Evolutionary conservation across 2,797 vertebrate species (phyloP), one percentile per base, ranked within the genome.

Genomic region (Knipowitschia caucasica): DNA sequence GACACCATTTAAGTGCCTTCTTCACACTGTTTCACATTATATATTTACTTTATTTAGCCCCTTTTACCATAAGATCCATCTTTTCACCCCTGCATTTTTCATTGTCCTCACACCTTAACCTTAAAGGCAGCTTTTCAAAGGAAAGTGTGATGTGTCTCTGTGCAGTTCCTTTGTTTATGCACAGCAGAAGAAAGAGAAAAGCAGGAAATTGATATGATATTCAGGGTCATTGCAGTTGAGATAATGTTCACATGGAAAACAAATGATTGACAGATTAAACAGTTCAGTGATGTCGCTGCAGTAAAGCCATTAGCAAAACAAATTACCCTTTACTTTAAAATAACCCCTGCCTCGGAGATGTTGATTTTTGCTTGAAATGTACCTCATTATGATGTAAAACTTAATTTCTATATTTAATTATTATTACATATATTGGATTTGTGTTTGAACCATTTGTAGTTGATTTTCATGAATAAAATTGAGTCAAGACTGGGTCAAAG

Each of bases 21-120:
- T 79, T 84, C 79, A 79, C 75, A 68, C 81, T 51, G 77, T 81
- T 82, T 69, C 67, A 53, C 80, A 81, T 86, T 83, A 84, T 75
- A 80, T 84, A 85, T 86, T 85, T 78, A 83, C 73, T 77, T 78
- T 74, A 78, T 86, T 82, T 86, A 78, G 72, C 69, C 71, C 78
- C 47, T 61, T 66, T 77, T 77, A 66, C 67, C 11, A 12, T 31
- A 59, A 50, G 62, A 45, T n/a, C 62, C 44, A 52, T 56, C 70
- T 79, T 69, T 78, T 79, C 70, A 69, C 79, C 84, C 71, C 63
- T 81, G 17, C 65, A 86, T 89, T 73, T 83, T 87, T 89, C 46
- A 86, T 80, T 60, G 68, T 74, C 71, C 79, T 56, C 42, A 30
- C 31, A 27, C 55, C 31, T 46, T 35, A 40, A 46, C 52, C 69